Conservation (phyloP, 2,888 invertebrate genomes). For the Cataglyphis cursor region DNA sequence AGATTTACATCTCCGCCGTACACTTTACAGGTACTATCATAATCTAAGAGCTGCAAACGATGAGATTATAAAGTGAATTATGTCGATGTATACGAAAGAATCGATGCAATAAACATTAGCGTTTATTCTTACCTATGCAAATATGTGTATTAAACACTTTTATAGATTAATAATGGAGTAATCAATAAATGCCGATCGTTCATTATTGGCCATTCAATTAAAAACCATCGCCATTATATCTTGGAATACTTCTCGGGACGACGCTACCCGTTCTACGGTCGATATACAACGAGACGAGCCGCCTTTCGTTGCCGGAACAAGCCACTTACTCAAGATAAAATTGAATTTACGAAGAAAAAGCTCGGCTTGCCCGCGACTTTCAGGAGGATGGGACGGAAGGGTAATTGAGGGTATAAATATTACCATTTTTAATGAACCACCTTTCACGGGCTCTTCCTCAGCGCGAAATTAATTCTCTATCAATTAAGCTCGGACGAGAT, state of each 20-base stretch:
- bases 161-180: neutral
- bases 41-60: conserved; percentile 29
- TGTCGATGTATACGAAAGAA: neutral
- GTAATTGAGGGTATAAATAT: conserved; percentile 58
- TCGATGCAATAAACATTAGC: neutral
- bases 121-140: neutral
- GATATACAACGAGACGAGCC: conserved; percentile 46
- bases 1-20: conserved; percentile 49
- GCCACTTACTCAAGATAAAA: conserved; percentile 53
- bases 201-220: conserved; percentile 24
- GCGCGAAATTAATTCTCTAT: conserved; percentile 57
- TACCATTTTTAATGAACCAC: conserved; percentile 57
- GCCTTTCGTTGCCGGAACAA: conserved; percentile 44
- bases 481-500: conserved; percentile 66
- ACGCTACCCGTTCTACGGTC: conserved; percentile 37
- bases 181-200: conserved; percentile 6
- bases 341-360: conserved; percentile 58
- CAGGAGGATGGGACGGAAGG: conserved; percentile 24
- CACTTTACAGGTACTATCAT: conserved; percentile 35
- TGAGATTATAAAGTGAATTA: conserved; percentile 36
- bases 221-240: conserved; percentile 30
- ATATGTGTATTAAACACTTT: conserved; percentile 2
- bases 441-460: conserved; percentile 53
- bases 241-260: conserved; percentile 4
- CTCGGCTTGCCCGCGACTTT: conserved; percentile 42